Base-by-base conservation (phyloP, 2,797 vertebrate species). In the Notolabrus celidotus region DNA sequence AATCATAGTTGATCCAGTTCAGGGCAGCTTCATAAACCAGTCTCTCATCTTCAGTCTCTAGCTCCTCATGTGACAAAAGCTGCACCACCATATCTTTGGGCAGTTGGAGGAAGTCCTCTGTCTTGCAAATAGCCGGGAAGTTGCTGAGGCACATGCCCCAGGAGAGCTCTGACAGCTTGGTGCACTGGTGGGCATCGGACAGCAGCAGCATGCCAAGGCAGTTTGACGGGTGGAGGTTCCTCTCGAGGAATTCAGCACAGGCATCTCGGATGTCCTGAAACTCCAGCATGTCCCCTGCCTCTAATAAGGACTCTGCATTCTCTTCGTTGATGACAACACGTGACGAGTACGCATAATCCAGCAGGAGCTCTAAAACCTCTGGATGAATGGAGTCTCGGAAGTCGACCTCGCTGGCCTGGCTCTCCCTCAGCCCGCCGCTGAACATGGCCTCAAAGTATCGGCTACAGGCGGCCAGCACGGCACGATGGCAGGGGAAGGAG, bases 391-490 rank as follows among this genome's bases (percentile, higher is more conserved):
- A 97, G 86, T 97, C 97, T 59, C 96, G 96, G 39, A 99, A 99
- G 90, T 99, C 95, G 10, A 99, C 98, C 78, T 99, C 98, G 4
- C 95, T 97, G 77, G 97, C 96, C 85, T 97, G 97, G 90, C 98
- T 99, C 88, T 99, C 98, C 77, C 96, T 95, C 65, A 99, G 90
- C 39, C 98, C 98, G 0, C 97, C 98, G 0, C 97, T 99, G 92
- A 99, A 99, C 98, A 99, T 99, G 58, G 98, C 98, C 88, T 99
- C 97, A 0, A 99, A 99, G 82, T 99, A 99, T 66, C 98, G 96
- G 83, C 98, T 99, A 78, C 98, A 99, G 0, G 98, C 98, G 0
- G 97, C 98, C 78, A 99, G 92, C 64, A 99, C 98, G 0, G 98
- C 98, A 7, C 98, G 96, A 55, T 99, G 98, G 91, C 98, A 99